Evolutionary conservation across 2,113 vertebrate genomes (phyloP).

Genomic region (Sclerurus mexicanus): DNA sequence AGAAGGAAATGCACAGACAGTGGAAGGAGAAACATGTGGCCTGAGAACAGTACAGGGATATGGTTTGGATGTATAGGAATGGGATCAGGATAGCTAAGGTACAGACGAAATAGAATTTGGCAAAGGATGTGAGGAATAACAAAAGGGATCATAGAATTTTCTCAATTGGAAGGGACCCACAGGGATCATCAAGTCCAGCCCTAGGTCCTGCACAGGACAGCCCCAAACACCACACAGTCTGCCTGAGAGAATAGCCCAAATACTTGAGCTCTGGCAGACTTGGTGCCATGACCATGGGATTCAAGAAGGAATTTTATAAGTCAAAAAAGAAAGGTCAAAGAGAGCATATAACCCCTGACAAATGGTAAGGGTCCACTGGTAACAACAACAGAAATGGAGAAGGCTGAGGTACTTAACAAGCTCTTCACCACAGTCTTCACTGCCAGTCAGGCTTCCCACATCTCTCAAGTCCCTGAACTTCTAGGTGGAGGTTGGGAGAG

Average conservation of each 20-base stretch:
- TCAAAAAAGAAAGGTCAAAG: not conserved
- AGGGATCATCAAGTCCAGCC: not conserved
- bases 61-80: not conserved
- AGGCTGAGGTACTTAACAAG: not conserved
- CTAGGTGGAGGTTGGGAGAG: not conserved
- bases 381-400: not conserved
- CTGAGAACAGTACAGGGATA: not conserved
- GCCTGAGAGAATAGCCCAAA: not conserved
- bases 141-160: not conserved
- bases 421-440: not conserved
- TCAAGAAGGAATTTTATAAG: not conserved
- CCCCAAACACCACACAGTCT: not conserved
- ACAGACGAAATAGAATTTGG: not conserved
- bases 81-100: not conserved
- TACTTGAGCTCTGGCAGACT: not conserved
- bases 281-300: not conserved
- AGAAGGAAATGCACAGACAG: not conserved
- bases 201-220: not conserved
- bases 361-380: not conserved
- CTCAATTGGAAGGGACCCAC: not conserved
- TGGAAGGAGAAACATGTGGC: not conserved
- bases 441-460: not conserved
- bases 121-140: not conserved
- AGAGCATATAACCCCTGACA: not conserved
- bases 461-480: not conserved